phyloP scores from a whole-genome alignment of 2,113 vertebrate genomes.

The Lamprologus lemairii region DNA sequence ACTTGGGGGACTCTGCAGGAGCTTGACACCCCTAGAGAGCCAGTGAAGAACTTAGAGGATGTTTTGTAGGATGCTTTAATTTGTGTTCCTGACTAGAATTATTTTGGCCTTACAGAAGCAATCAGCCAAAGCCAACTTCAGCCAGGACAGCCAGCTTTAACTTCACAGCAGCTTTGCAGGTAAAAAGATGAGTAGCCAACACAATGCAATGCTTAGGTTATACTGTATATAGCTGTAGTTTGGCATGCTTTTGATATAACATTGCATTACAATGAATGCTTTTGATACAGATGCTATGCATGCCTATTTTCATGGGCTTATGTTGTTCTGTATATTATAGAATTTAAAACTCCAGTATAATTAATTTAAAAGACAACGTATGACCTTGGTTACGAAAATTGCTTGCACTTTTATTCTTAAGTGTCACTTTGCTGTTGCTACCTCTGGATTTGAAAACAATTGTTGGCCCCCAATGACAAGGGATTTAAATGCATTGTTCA shows the following conservation, averaged over 20 bases:
- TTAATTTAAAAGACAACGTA: background rate
- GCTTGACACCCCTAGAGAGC: background rate
- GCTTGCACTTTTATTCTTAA: background rate
- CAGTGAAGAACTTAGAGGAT: accelerated
- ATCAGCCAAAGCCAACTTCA: background rate
- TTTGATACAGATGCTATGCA: background rate
- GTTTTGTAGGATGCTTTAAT: background rate
- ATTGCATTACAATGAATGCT: background rate
- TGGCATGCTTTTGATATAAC: background rate
- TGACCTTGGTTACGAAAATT: background rate
- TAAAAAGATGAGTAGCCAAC: background rate
- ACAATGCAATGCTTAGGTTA: background rate
- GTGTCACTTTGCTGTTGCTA: background rate
- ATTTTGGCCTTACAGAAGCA: background rate
- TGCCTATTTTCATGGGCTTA: background rate
- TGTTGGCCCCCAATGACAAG: background rate
- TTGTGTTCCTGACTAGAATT: background rate
- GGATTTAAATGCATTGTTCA: background rate
- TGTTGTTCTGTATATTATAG: background rate
- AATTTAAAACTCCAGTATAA: background rate
- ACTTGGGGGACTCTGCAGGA: background rate
- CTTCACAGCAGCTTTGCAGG: background rate
- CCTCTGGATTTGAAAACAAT: background rate
- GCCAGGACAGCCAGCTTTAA: background rate
- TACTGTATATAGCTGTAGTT: background rate